Percentiles rank a stretch among this genome's conserved stretches.
Evolutionary conservation across 2,797 vertebrate species (phyloP).

Genomic region (Gephyroberyx darwinii): DNA sequence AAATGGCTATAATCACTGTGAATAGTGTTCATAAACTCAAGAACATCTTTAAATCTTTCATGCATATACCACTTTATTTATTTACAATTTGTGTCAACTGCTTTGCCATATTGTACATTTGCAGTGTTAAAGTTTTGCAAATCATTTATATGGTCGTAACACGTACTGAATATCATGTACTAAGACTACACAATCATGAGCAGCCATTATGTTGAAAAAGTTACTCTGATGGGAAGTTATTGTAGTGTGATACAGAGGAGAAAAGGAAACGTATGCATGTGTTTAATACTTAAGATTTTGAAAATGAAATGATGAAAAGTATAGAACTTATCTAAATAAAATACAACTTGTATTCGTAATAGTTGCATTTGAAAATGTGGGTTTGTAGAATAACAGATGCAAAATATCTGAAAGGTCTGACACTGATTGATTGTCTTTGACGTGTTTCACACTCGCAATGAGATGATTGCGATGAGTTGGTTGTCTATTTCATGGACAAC

Average conservation of each 20-base stretch:
- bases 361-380: conserved; percentile 5
- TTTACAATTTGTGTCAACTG: conserved; percentile 24
- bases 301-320: conserved; percentile 11
- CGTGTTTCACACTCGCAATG: neutral
- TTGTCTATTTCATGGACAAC: neutral
- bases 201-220: neutral
- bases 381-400: conserved; percentile 12
- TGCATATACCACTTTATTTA: conserved; percentile 25
- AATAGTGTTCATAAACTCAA: conserved; percentile 13
- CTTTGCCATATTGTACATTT: conserved; percentile 2
- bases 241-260: neutral
- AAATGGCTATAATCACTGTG: neutral
- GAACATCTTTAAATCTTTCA: conserved; percentile 14
- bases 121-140: neutral
- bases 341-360: neutral
- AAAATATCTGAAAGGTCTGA: conserved; percentile 25
- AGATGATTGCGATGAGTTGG: neutral
- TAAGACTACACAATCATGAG: neutral
- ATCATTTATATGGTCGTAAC: neutral
- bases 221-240: neutral
- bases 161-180: neutral
- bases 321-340: neutral
- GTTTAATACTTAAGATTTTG: neutral
- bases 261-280: neutral
- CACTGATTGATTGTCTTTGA: neutral